Evolutionary conservation across 2,797 vertebrate species (phyloP), one percentile per base, ranked within the genome.

Genomic region (Lutjanus argentimaculatus): DNA sequence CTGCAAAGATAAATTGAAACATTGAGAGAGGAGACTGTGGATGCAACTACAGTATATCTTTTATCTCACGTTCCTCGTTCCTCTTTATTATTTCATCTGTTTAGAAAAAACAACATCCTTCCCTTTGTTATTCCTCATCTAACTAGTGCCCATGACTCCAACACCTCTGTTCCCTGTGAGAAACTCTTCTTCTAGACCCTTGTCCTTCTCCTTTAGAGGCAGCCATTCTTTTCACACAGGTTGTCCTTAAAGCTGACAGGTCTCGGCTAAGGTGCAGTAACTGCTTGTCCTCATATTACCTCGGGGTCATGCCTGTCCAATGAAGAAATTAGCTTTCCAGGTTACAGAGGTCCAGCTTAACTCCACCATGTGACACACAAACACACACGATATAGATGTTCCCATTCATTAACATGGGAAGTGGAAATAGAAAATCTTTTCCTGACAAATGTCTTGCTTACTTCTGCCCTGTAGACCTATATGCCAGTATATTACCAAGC

Each of bases 1-100:
- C 68, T 85, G 45, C 80, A 77, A 67, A 86, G 76, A 85, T 76
- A 83, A 89, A 87, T 67, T 59, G 71, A 82, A 88, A 84, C 3
- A 9, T 75, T 71, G 78, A 84, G 77, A 57, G 45, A 76, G 49
- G 67, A 75, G 62, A 30, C 45, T 67, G 19, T 36, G 7, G 12
- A 12, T 64, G 48, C 17, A 58, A 46, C 13, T 5, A 36, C 30
- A 36, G 30, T 36, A 2, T 57, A 22, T 64, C 21, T 49, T 36
- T 78, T 49, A 53, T 22, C 51, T 79, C 16, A 48, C 52, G 48
- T 67, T 72, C 43, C 56, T 46, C 19, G 56, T 15, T 16, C n/a
- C 30, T 16, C 43, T 36, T 36, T 64, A 69, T 75, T 74, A 17
- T 81, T 72, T 72, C 71, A 63, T 67, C 45, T 48, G 45, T 13